These are phyloP conservation scores for Meriones unguiculatus DNA, from an alignment of 2,113 vertebrate species.

Conservation along the genomic window DNA sequence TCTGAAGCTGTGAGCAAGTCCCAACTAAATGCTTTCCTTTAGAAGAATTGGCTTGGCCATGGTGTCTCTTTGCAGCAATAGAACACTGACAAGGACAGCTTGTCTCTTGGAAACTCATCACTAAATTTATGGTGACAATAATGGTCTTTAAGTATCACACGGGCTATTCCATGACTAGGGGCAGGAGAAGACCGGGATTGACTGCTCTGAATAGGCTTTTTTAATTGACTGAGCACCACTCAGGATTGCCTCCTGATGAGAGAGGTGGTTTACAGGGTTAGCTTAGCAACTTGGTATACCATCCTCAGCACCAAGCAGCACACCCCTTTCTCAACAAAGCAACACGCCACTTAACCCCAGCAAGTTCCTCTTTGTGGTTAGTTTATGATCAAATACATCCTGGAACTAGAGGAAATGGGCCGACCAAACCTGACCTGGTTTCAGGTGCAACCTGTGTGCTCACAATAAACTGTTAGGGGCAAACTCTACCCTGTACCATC, in stretches of 20 bases:
- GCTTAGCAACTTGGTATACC: background rate
- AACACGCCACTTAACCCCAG: background rate
- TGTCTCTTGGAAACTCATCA: background rate
- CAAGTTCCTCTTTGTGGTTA: background rate
- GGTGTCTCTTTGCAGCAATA: background rate
- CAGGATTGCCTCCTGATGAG: rapidly evolving
- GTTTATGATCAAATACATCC: background rate
- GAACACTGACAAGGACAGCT: background rate
- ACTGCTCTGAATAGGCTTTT: too few relatives aligned
- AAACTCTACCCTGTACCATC: background rate
- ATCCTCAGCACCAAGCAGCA: background rate
- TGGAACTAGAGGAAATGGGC: background rate
- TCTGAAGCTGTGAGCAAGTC: background rate
- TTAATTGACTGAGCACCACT: background rate
- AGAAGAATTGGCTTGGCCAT: background rate
- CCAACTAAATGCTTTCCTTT: background rate
- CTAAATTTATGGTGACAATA: background rate
- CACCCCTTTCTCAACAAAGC: background rate
- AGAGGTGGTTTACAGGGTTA: background rate
- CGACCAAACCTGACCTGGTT: background rate
- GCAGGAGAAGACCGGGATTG: background rate
- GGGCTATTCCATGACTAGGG: too few relatives aligned
- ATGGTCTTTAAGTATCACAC: rapidly evolving
- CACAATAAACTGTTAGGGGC: background rate
- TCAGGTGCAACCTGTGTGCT: background rate